Percentiles rank a stretch among this genome's conserved stretches.
Evolutionary conservation across 2,797 vertebrate genomes (phyloP).

Genomic region (Rhabdophis nuchalis): DNA sequence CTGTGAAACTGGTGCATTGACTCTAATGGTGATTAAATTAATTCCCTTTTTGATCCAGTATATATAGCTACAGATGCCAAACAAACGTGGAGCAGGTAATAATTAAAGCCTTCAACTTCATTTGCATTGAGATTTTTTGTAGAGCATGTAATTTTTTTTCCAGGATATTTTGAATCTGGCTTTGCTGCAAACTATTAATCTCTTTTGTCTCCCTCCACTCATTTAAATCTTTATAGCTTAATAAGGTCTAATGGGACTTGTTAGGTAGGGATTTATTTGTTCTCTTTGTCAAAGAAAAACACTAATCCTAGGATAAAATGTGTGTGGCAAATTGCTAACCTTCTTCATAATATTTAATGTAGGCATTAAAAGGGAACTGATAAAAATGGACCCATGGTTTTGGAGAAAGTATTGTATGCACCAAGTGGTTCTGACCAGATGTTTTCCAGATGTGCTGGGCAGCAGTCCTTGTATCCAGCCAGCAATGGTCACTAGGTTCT

Average conservation of each 20-base stretch:
- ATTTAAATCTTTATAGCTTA: slow-evolving; percentile 15
- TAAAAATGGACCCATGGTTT: not conserved
- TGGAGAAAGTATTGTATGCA: not conserved
- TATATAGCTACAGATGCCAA: not conserved
- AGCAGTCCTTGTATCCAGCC: not conserved
- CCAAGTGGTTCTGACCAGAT: not conserved
- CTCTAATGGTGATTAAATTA: not conserved
- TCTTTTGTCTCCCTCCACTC: not conserved
- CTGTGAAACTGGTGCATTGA: not conserved
- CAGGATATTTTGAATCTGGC: slow-evolving; percentile 32
- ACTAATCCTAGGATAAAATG: not conserved
- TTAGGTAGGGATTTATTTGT: not conserved
- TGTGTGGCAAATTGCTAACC: not conserved
- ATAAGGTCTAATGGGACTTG: slow-evolving; percentile 13
- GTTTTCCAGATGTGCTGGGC: not conserved
- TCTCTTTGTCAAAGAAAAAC: not conserved
- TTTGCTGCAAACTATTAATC: slow-evolving; percentile 21
- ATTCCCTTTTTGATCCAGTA: not conserved
- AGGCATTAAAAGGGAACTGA: not conserved
- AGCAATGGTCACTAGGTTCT: not conserved
- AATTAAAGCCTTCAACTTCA: not conserved
- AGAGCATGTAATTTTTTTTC: slow-evolving; percentile 1
- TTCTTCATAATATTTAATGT: rapidly evolving
- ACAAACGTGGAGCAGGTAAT: not conserved
- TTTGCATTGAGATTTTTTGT: not conserved